Base-by-base conservation (phyloP, 2,113 vertebrate species). In the Muntiacus reevesi region DNA sequence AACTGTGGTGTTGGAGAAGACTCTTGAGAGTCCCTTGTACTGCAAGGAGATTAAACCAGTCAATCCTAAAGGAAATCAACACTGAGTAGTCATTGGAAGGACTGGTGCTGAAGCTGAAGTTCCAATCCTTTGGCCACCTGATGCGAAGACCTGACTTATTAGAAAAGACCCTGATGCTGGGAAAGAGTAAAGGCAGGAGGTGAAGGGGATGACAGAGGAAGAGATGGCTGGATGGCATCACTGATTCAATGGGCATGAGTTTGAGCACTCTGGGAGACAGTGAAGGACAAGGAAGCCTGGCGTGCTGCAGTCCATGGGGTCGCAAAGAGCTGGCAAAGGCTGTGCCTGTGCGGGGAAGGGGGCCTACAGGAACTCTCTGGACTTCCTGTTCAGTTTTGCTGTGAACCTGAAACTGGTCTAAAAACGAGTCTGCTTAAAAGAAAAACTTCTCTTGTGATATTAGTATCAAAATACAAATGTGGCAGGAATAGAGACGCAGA, bases 391-490 rank as follows among this genome's bases (percentile, higher is more conserved):
- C 50, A n/a, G 1, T 81, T 50, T 87, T 40, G 15, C 57, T 40
- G 3, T 59, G 92, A 94, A 81, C 19, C 27, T n/a, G 50, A 94
- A 94, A 81, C 11, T 47, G 17, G 55, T 67, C 57, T 59, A 43
- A 81, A 90, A 64, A 86, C 19, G 3, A 62, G 17, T 71, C 40
- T 92, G 15, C 45, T 79, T 84, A 52, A 88, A 40, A 87, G 33
- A 33, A 81, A 55, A 33, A 47, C 45, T 33, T 59, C 2, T n/a
- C 28, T 78, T 40, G 9, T 64, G 90, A 67, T 94, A 45, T 67
- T 88, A 89, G 6, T 91, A 43, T 76, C 54, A 57, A 85, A 91
- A 89, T 86, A n/a, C 67, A 93, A 95, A 96, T 85, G 84, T 5
- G 71, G 71, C 23, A 43, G 12, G 71, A 76, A 76, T 40, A 27